Evolutionary conservation across 1,140 invertebrate genomes (phyloP).

Genomic region (Solenopsis fugax): DNA sequence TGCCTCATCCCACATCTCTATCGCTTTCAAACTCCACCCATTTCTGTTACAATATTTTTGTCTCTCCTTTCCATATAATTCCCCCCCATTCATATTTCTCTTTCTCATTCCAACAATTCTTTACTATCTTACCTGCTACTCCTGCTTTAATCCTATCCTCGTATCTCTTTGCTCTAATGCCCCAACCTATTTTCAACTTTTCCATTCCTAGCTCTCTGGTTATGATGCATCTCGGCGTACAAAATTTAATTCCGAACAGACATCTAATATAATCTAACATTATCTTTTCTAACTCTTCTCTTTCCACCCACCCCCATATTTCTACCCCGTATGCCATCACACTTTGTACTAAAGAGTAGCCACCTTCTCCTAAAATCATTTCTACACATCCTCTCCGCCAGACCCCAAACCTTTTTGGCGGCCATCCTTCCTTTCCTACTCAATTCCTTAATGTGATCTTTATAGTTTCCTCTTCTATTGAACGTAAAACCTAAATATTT

Average conservation of each 20-base stretch:
- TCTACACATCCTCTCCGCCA: background rate
- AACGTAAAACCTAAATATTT: background rate
- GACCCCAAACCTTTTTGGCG: background rate
- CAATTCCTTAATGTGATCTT: background rate
- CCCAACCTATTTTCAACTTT: background rate
- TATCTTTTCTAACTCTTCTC: background rate
- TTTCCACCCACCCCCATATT: background rate
- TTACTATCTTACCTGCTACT: background rate
- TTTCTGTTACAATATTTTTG: too few relatives aligned
- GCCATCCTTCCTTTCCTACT: background rate
- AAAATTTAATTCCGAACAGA: conserved; percentile 17
- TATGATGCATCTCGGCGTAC: conserved; percentile 36
- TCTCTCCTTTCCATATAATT: too few relatives aligned
- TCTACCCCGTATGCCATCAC: background rate
- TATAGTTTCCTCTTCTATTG: background rate
- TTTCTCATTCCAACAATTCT: conserved; percentile 24
- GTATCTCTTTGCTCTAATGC: background rate
- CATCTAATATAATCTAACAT: conserved; percentile 14
- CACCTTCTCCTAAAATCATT: background rate
- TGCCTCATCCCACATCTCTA: too few relatives aligned
- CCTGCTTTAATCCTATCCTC: background rate
- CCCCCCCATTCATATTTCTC: too few relatives aligned
- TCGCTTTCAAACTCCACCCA: too few relatives aligned
- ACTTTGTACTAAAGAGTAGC: background rate
- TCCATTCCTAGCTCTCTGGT: background rate